Evolutionary conservation across 1,140 invertebrate genomes (phyloP).

Genomic region (Drosophila baimaii): DNA sequence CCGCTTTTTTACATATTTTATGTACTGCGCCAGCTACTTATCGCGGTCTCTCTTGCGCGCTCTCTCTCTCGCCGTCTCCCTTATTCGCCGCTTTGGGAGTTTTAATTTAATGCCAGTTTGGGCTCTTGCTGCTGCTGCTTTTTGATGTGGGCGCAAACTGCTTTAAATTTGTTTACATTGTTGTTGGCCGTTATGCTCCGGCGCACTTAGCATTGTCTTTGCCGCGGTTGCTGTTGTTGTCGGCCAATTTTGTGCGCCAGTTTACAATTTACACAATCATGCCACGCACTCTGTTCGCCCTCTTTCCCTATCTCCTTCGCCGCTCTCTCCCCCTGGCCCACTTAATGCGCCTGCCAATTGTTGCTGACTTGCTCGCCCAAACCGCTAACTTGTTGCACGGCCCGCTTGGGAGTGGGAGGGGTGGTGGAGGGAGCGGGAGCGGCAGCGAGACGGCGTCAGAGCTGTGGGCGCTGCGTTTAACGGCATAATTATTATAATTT

Average conservation of each 20-base stretch:
- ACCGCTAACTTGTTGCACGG: slow-evolving; percentile 49
- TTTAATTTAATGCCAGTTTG: slow-evolving; percentile 71
- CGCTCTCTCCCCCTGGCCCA: slow-evolving; percentile 35
- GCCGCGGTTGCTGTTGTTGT: slow-evolving; percentile 24
- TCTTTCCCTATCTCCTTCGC: slow-evolving; percentile 7
- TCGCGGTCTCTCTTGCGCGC: slow-evolving; percentile 5
- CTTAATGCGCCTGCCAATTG: slow-evolving; percentile 56
- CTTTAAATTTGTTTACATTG: slow-evolving; percentile 78
- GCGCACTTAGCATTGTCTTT: slow-evolving; percentile 65
- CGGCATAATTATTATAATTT: slow-evolving; percentile 77
- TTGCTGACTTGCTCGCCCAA: slow-evolving; percentile 50
- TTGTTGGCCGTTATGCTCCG: slow-evolving; percentile 65
- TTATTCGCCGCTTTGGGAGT: slow-evolving; percentile 33
- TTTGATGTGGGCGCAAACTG: slow-evolving; percentile 77
- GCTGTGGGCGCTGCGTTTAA: slow-evolving; percentile 56
- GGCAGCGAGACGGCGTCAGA: not conserved
- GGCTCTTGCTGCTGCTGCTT: slow-evolving; percentile 41
- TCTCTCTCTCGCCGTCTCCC: slow-evolving; percentile 2
- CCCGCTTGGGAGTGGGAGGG: not conserved
- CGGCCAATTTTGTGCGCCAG: slow-evolving; percentile 55
- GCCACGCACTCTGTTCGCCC: slow-evolving; percentile 58
- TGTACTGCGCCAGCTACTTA: slow-evolving; percentile 54
- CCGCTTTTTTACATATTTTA: slow-evolving; percentile 64
- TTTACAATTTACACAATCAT: slow-evolving; percentile 58
- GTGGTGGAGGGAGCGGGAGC: not conserved